Evolutionary conservation across 2,113 vertebrate species (phyloP).

Genomic region (Lipophrys pholis): DNA sequence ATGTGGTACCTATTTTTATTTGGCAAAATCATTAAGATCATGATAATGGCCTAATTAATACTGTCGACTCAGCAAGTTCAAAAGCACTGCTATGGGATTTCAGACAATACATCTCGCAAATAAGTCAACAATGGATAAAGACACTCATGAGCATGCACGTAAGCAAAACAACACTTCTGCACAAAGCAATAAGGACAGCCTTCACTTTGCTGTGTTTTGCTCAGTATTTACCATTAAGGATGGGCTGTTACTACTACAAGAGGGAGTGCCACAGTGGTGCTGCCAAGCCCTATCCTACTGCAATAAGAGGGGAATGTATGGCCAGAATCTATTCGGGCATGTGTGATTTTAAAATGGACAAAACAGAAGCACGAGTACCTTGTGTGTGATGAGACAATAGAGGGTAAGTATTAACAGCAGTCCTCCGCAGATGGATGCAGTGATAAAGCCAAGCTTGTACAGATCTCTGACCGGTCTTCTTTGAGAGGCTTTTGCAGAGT

Average conservation of each 20-base stretch:
- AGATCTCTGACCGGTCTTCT: slow-evolving; percentile 61
- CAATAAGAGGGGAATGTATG: slow-evolving; percentile 26
- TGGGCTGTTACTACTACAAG: slow-evolving; percentile 7
- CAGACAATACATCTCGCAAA: neutral
- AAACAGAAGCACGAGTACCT: slow-evolving; percentile 58
- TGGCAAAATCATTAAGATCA: neutral
- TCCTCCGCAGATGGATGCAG: slow-evolving; percentile 73
- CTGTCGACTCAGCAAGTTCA: neutral
- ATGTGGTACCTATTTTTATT: neutral
- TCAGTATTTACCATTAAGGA: slow-evolving; percentile 29
- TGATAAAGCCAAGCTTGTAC: slow-evolving; percentile 77
- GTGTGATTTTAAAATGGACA: slow-evolving; percentile 14
- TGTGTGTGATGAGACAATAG: slow-evolving; percentile 76
- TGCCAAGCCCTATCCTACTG: slow-evolving; percentile 20
- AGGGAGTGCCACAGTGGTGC: slow-evolving; percentile 9
- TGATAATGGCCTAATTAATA: neutral
- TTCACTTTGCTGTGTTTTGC: slow-evolving; percentile 4
- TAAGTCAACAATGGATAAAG: neutral
- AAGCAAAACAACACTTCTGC: slow-evolving; percentile 8
- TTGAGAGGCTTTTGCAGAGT: slow-evolving; percentile 64
- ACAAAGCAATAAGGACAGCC: neutral
- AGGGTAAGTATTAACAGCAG: slow-evolving; percentile 72
- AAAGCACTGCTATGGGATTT: neutral
- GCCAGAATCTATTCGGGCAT: slow-evolving; percentile 15
- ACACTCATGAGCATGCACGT: neutral